Base-by-base conservation (phyloP, 2,797 vertebrate genomes). In the Lycodopsis pacificus region DNA sequence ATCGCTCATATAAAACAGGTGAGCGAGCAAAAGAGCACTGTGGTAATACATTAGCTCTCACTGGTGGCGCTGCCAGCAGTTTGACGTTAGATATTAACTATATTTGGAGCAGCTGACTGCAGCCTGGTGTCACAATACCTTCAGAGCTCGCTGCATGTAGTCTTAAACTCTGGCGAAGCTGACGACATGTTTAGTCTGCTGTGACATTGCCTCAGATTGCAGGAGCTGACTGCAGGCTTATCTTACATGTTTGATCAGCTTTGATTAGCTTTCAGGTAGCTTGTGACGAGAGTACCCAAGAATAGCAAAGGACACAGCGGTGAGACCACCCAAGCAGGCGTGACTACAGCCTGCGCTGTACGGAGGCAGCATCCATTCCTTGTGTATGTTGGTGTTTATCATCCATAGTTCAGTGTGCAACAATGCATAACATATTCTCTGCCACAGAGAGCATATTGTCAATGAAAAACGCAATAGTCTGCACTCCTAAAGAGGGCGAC, bases 21-120 rank as follows among this genome's bases (percentile, higher is more conserved):
- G 22, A 53, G 53, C 40, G 15, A 48, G 27, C 58, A 71, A 20
- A 57, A 57, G 61, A 49, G 48, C 53, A 63, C 65, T 54, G 51
- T 8, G n/a, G 61, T 74, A 19, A 80, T 54, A 64, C 59, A 78
- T 85, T 83, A 79, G 32, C 71, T 83, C 8, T 34, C 40, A 49
- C 19, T 69, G 53, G 30, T 14, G 13, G 7, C 51, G 67, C 44
- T 69, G 82, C 66, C 78, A 76, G 17, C 38, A 25, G 54, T 79
- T 70, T 65, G 51, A 49, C 6, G 32, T 82, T 81, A 79, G 42
- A 71, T 62, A 76, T 84, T 81, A 85, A 84, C 80, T 85, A 38
- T 64, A 64, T 77, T 62, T 73, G 77, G 44, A 73, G 54, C 64
- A 71, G 63, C 34, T 73, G 65, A 73, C 69, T 63, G 38, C 57